Base-by-base conservation (phyloP, 92 coral and sea anemone genomes). In the Parazoanthus darwini region DNA sequence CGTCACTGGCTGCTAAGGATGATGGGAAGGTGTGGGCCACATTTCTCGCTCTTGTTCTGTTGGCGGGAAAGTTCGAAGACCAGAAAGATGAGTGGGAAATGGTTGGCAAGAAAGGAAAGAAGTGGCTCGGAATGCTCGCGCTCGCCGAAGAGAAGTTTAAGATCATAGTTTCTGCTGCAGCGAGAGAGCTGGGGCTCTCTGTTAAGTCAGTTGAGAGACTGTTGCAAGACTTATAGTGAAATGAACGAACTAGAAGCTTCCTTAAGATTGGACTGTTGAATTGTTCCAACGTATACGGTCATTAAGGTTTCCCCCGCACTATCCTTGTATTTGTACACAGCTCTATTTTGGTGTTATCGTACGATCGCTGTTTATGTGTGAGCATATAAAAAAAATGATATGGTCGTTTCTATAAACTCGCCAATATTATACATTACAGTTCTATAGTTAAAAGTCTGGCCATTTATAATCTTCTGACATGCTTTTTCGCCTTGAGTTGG, bases 71-170 rank as follows among this genome's bases (percentile, higher is more conserved):
- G 43, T 70, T 36, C 37, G 65, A 20, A 8, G 66, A 39, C 26
- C 39, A 48, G 80, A 85, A 85, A 85, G 88, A 85, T 85, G 88
- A 85, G 73, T 85, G 88, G 88, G 88, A 85, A 74, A 85, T 85
- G 81, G 63, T 85, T 38, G 88, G 59, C 15, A 85, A 72, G 38
- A 85, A 85, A 35, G 80, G 81, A 11, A 48, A 71, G 65, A 71
- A 74, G 37, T 83, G 87, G 87, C 87, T 83, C 56, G 73, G 43
- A 44, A 6, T 50, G 2, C 29, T 20, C 81, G 25, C 73, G 88
- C 80, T 66, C 1, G 38, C 25, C 20, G 81, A 74, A 5, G 65
- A 44, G 26, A 26, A 71, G 44, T 73, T 59, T 42, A 33, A 46
- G 29, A 38, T 35, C 36, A 20, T 85, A 18, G 38, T 85, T 71